Evolutionary conservation across 2,113 vertebrate genomes (phyloP).

Genomic region (Cichladusa arquata): DNA sequence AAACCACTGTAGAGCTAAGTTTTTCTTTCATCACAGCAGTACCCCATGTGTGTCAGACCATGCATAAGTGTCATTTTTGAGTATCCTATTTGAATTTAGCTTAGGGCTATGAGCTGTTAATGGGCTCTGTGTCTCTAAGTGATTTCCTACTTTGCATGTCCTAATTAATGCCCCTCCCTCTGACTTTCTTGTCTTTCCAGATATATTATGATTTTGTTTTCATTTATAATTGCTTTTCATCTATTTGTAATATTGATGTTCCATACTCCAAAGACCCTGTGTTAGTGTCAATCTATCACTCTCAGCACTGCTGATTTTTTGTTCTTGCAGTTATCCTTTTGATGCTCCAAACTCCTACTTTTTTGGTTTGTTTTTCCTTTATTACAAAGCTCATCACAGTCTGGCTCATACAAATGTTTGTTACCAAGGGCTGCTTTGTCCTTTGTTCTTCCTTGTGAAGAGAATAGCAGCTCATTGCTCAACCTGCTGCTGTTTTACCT

Average conservation of each 20-base stretch:
- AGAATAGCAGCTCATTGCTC: background rate
- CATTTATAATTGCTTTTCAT: background rate
- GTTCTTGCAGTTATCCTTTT: background rate
- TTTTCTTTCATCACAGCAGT: background rate
- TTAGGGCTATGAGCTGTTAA: conserved; percentile 11
- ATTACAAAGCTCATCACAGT: background rate
- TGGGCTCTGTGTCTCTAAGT: conserved; percentile 36
- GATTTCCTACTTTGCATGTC: conserved; percentile 26
- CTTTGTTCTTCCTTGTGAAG: background rate
- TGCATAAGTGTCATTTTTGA: background rate
- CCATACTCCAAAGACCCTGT: background rate
- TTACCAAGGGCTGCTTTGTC: background rate
- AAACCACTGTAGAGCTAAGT: background rate
- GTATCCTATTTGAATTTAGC: conserved; percentile 7
- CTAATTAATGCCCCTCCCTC: conserved; percentile 46
- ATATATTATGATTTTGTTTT: background rate
- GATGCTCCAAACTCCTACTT: background rate
- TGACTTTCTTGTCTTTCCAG: background rate
- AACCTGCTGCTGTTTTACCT: background rate
- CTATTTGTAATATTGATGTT: background rate
- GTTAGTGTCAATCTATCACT: background rate
- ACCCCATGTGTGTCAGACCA: background rate
- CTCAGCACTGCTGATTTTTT: background rate
- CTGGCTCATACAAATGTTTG: background rate
- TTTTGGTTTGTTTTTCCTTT: background rate